Conservation (phyloP, 2,888 invertebrate genomes). For the Coleophora deauratella region DNA sequence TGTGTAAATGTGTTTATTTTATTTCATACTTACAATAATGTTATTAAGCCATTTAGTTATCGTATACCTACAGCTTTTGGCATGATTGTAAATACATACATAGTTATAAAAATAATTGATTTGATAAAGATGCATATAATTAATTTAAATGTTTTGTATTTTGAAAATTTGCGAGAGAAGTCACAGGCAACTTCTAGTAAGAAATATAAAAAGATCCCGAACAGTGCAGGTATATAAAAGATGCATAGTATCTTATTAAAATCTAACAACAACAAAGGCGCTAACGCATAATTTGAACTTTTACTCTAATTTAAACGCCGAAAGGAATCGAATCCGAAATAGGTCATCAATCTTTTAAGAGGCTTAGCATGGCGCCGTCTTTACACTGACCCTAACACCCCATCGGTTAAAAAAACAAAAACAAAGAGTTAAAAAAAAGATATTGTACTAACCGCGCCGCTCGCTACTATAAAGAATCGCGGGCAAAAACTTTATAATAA, state of each 20-base stretch:
- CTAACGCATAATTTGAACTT: slow-evolving; percentile 25
- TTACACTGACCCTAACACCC: slow-evolving; percentile 60
- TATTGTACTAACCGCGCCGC: slow-evolving; percentile 29
- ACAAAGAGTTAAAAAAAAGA: slow-evolving; percentile 19
- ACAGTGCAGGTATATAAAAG: neutral
- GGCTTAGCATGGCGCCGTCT: slow-evolving; percentile 48
- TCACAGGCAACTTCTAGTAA: neutral
- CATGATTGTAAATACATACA: too few relatives aligned
- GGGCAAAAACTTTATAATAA: slow-evolving; percentile 48
- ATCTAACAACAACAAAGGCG: neutral
- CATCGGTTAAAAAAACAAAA: slow-evolving; percentile 38
- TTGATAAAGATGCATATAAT: too few relatives aligned
- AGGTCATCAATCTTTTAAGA: slow-evolving; percentile 56
- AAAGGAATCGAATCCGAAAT: slow-evolving; percentile 34
- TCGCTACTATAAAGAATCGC: slow-evolving; percentile 60
- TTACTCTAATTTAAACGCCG: slow-evolving; percentile 18
- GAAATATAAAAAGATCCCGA: neutral
- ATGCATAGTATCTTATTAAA: neutral
- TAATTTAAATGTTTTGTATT: too few relatives aligned
- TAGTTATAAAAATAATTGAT: too few relatives aligned
- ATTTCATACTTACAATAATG: neutral
- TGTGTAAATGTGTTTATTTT: neutral
- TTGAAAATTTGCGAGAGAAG: neutral
- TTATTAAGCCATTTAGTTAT: neutral
- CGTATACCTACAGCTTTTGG: too few relatives aligned